Percentiles rank a stretch among this genome's conserved stretches.
These are phyloP conservation scores for Netelia fuscicornis DNA, from an alignment of 2,888 invertebrate species.

Conservation along the genomic window DNA sequence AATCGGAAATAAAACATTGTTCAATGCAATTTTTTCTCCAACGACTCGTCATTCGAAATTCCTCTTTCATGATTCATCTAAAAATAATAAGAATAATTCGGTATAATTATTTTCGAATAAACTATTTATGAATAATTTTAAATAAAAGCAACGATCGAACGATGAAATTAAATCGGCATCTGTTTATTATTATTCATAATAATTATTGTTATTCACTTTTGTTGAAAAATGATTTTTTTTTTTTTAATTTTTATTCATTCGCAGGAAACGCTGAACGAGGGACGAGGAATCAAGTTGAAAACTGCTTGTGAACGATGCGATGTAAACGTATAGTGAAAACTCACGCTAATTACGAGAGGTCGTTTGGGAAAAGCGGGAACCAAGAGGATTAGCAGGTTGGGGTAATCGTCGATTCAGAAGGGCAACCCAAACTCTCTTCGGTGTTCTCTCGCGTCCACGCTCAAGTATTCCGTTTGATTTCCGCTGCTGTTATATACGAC, in stretches of 20 bases:
- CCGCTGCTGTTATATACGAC: slow-evolving; percentile 10
- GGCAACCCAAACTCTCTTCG: slow-evolving; percentile 44
- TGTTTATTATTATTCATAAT: background rate
- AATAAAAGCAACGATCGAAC: background rate
- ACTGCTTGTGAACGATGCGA: background rate
- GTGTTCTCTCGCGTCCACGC: slow-evolving; percentile 53
- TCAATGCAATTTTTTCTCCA: background rate
- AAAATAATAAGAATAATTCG: no score
- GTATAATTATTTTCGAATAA: background rate
- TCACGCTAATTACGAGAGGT: slow-evolving; percentile 67
- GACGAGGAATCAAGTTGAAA: background rate
- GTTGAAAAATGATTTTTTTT: background rate
- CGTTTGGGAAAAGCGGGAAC: slow-evolving; percentile 51
- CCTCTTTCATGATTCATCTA: background rate
- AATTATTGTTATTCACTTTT: background rate
- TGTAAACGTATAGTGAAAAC: slow-evolving; percentile 56
- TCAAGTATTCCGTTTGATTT: slow-evolving; percentile 78
- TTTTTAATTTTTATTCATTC: background rate
- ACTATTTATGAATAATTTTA: background rate
- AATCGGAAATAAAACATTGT: background rate
- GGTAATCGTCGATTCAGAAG: slow-evolving; percentile 70
- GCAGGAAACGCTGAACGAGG: background rate
- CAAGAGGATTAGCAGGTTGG: slow-evolving; percentile 65
- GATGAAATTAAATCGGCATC: background rate
- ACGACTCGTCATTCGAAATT: background rate